Conservation (phyloP, 2,113 vertebrate species). For the Rhinolophus sinicus region DNA sequence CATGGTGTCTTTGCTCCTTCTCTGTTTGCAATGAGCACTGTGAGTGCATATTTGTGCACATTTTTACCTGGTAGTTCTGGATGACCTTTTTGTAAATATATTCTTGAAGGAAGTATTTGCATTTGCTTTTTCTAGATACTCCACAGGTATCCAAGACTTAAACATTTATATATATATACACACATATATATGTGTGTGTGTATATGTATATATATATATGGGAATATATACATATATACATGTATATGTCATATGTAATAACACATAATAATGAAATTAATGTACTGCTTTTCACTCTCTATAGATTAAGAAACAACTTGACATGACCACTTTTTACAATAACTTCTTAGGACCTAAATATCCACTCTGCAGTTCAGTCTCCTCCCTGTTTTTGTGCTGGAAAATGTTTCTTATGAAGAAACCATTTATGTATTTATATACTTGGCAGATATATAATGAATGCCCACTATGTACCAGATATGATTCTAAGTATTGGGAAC, state of each 20-base stretch:
- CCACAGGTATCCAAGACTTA: not conserved
- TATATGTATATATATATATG: not conserved
- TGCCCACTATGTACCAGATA: not conserved
- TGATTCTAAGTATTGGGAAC: not conserved
- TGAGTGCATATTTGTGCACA: not conserved
- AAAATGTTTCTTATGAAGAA: not conserved
- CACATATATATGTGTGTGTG: not conserved
- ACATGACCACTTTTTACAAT: not conserved
- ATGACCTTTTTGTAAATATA: not conserved
- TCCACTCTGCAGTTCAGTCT: not conserved
- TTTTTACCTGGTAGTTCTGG: not conserved
- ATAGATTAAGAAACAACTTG: not conserved
- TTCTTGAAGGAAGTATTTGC: not conserved
- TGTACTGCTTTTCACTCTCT: not conserved
- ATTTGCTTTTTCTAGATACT: not conserved
- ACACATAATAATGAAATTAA: not conserved
- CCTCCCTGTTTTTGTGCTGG: not conserved
- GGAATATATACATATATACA: not conserved
- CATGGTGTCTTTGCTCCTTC: not conserved
- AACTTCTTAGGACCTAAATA: not conserved
- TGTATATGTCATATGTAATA: not conserved
- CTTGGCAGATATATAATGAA: not conserved
- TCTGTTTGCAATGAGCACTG: not conserved
- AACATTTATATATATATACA: not conserved
- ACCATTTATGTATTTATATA: not conserved